Percentiles rank a stretch among this genome's conserved stretches.
These are phyloP conservation scores for Sebastes kiyomatsui DNA, from an alignment of 2,797 vertebrate genomes.

Conservation along the genomic window DNA sequence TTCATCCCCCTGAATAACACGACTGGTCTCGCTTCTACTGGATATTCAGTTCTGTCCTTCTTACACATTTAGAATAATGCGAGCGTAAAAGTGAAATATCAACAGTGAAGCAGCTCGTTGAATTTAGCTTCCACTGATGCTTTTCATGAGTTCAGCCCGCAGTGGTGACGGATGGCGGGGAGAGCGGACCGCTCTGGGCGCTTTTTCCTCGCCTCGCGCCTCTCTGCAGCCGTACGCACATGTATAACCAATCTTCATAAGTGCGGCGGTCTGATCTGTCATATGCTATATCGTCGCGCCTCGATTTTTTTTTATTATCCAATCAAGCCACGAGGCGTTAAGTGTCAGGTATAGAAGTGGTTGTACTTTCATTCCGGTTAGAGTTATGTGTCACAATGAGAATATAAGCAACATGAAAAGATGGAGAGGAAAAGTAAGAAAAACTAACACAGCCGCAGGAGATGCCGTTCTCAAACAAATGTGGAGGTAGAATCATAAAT, in stretches of 20 bases:
- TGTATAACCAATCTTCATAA: conserved; percentile 45
- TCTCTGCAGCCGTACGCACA: conserved; percentile 17
- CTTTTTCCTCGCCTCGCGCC: background rate
- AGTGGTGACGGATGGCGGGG: conserved; percentile 30
- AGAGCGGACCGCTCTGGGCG: background rate
- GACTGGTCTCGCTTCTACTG: background rate
- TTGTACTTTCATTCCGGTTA: conserved; percentile 9
- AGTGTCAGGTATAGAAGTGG: conserved; percentile 42
- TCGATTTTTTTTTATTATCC: conserved; percentile 28
- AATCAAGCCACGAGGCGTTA: conserved; percentile 33
- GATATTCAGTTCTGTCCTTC: background rate
- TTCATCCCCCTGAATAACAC: conserved; percentile 11
- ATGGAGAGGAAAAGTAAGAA: conserved; percentile 21
- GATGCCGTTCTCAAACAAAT: conserved; percentile 16
- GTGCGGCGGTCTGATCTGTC: conserved; percentile 26
- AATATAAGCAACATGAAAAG: conserved; percentile 17
- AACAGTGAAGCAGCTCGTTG: background rate
- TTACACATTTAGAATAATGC: background rate
- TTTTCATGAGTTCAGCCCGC: conserved; percentile 12
- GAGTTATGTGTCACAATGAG: conserved; percentile 17
- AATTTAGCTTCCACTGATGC: conserved; percentile 11
- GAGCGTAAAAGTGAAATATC: background rate
- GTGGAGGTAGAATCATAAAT: background rate
- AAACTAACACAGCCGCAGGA: conserved; percentile 2
- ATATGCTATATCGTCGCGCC: conserved; percentile 24